Evolutionary conservation across 2,113 vertebrate species (phyloP), one percentile per base, ranked within the genome.

Genomic region (Lota lota): DNA sequence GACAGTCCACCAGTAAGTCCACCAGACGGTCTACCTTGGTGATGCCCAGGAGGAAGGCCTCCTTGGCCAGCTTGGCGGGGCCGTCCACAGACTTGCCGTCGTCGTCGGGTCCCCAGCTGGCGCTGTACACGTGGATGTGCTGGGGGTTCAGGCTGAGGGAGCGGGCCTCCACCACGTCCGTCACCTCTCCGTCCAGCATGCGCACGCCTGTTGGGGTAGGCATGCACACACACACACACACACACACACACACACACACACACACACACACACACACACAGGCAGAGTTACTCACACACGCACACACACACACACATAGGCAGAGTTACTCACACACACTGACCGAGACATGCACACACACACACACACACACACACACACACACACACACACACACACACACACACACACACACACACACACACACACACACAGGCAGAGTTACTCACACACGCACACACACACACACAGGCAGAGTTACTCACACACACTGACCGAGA

Each of bases 161-260:
- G 78, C 94, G 94, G 5, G 97, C 97, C 82, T 99, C 97, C 73
- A 99, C 97, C 0, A 96, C 93, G 15, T 99, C 97, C 0, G 97
- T 99, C 87, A 99, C 97, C 82, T 99, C 97, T 19, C 97, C 97
- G 6, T 99, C 97, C 90, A 99, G 85, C 97, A 99, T 99, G 61
- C 97, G 96, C 78, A 99, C 97, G 58, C 97, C 97, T 99, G 85
- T 65, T 16, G 75, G 18, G 22, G 76, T 66, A 47, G 28, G n/a
- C 28, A 19, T 28, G 12, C 61, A 63, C 28, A 19, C 61, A 63
- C 61, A n/a, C 47, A 53, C 51, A 54, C 51, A 36, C 61, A 36
- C 61, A 36, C 61, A 36, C 60, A 24, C 60, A 17, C 60, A 24
- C 60, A 17, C 60, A 20, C 60, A 18, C 60, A 28, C 60, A 28